Conservation (phyloP, 2,888 invertebrate species). For the Microctonus aethiopoides region DNA sequence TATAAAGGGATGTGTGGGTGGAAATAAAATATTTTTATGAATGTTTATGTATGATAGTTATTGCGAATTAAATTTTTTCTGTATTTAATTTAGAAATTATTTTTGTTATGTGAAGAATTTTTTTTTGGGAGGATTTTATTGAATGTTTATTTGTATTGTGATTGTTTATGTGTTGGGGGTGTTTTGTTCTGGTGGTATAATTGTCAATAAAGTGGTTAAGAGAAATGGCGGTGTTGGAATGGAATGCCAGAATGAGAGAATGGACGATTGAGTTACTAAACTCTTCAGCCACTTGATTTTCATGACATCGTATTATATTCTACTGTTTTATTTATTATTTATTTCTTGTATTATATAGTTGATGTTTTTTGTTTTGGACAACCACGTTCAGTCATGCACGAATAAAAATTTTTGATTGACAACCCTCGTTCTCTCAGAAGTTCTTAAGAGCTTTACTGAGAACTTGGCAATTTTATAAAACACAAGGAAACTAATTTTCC, state of each 20-base stretch:
- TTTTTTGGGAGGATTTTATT: too few relatives aligned
- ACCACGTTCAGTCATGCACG: neutral
- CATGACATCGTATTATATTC: neutral
- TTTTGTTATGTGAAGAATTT: too few relatives aligned
- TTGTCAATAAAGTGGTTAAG: too few relatives aligned
- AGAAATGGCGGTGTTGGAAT: constrained; percentile 4
- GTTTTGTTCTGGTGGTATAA: too few relatives aligned
- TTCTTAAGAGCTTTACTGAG: neutral
- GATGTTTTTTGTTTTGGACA: neutral
- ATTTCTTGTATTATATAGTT: too few relatives aligned
- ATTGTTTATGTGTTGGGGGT: too few relatives aligned
- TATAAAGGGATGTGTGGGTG: too few relatives aligned
- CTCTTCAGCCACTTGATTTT: constrained; percentile 36
- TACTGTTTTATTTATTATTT: neutral
- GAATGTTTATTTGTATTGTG: too few relatives aligned
- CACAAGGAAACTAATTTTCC: neutral
- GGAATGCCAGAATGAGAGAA: constrained; percentile 25
- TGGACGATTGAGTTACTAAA: constrained; percentile 45
- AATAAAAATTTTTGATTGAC: constrained; percentile 8
- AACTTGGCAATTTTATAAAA: neutral
- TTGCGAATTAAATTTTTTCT: too few relatives aligned
- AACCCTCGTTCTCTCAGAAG: constrained; percentile 30
- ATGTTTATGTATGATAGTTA: too few relatives aligned
- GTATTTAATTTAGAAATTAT: too few relatives aligned
- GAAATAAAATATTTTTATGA: too few relatives aligned